These are phyloP conservation scores for Zaprionus taronus DNA, from an alignment of 1,140 invertebrate genomes.

Conservation along the genomic window DNA sequence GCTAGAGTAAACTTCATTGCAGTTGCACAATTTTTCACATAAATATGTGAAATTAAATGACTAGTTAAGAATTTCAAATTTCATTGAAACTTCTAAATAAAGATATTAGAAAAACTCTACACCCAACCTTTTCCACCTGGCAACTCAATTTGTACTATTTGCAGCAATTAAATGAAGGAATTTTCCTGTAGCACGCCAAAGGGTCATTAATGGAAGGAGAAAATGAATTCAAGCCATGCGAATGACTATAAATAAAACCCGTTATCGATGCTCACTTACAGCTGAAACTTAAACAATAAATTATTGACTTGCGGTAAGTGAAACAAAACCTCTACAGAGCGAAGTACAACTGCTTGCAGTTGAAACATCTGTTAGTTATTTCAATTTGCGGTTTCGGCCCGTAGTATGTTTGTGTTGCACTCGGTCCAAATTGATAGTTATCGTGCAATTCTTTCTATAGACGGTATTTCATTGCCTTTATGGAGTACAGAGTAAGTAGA, in stretches of 20 bases:
- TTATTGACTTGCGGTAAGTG: constrained; percentile 17
- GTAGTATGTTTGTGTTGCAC: background rate
- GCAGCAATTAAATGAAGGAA: constrained; percentile 4
- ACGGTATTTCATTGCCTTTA: background rate
- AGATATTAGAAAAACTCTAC: constrained; percentile 55
- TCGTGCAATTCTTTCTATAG: background rate
- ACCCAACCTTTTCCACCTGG: constrained; percentile 28
- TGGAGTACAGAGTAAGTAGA: no score
- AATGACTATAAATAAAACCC: constrained; percentile 28
- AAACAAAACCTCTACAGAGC: constrained; percentile 6
- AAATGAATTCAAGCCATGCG: constrained; percentile 10
- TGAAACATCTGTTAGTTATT: constrained; percentile 29
- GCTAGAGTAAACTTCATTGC: background rate
- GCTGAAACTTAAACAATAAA: constrained; percentile 30
- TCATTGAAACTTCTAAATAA: background rate
- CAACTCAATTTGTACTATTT: background rate
- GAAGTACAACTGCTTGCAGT: constrained; percentile 1
- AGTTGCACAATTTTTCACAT: background rate
- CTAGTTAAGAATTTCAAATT: background rate
- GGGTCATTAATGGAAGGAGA: constrained; percentile 9
- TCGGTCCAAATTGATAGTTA: background rate
- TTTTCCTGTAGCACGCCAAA: constrained; percentile 12
- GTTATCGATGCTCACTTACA: constrained; percentile 14
- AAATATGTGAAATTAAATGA: background rate
- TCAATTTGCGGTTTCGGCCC: constrained; percentile 14